Conservation (phyloP, 2,888 invertebrate genomes). For the Agelastica alni region DNA sequence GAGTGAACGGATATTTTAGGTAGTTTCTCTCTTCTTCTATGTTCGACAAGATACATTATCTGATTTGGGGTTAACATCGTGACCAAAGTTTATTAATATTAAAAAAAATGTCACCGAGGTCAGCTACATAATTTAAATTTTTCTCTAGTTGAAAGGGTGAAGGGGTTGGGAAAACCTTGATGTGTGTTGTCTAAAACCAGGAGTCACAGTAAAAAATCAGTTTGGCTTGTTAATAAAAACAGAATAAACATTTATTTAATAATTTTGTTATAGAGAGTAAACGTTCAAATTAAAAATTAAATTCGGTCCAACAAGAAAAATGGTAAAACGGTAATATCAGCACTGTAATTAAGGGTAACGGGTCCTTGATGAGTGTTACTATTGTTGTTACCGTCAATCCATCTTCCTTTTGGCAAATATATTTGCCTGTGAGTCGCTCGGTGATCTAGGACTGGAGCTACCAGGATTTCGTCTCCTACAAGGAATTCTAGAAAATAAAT, state of each 20-base stretch:
- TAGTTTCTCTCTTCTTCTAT: too few species aligned
- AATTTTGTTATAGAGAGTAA: background rate
- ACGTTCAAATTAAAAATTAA: too few species aligned
- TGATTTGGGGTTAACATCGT: too few species aligned
- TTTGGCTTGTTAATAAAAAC: background rate
- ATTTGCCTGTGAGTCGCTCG: slow-evolving; percentile 68
- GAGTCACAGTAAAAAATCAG: too few species aligned
- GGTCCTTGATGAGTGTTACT: slow-evolving; percentile 61
- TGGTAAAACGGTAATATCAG: slow-evolving; percentile 70
- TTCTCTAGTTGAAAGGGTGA: too few species aligned
- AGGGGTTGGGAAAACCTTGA: too few species aligned
- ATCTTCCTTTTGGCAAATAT: slow-evolving; percentile 75
- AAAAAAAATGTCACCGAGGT: too few species aligned
- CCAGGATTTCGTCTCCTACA: slow-evolving; percentile 75
- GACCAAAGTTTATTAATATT: too few species aligned
- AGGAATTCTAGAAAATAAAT: slow-evolving; percentile 72
- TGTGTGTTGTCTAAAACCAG: too few species aligned
- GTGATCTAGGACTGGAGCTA: slow-evolving; percentile 75
- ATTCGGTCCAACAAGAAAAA: slow-evolving; percentile 61
- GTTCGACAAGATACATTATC: too few species aligned
- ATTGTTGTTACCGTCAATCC: slow-evolving; percentile 67
- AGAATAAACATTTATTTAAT: background rate
- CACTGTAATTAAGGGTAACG: slow-evolving; percentile 67
- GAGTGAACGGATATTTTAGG: too few species aligned
- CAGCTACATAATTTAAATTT: too few species aligned